Evolutionary conservation across 2,888 invertebrate genomes (phyloP).

Genomic region (Tetheella fluctuosa): DNA sequence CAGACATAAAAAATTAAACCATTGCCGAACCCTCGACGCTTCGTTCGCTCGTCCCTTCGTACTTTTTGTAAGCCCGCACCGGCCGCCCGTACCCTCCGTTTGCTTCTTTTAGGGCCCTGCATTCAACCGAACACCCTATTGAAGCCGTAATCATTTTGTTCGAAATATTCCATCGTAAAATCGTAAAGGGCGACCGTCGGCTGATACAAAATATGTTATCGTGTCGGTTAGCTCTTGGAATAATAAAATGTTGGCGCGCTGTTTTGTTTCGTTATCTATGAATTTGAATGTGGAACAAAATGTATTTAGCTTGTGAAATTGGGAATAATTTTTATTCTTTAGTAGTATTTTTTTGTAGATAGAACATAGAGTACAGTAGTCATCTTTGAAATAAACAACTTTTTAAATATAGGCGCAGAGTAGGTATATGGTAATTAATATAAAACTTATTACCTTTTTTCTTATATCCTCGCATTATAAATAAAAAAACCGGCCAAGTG

Average conservation of each 20-base stretch:
- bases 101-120: conserved; percentile 56
- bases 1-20: conserved; percentile 68
- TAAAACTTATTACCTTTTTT: too few species aligned
- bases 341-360: too few species aligned
- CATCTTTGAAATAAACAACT: too few species aligned
- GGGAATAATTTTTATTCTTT: not conserved
- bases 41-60: conserved; percentile 56
- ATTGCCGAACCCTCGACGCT: conserved; percentile 50
- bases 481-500: too few species aligned
- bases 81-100: conserved; percentile 24
- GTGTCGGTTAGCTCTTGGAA: conserved; percentile 37
- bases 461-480: too few species aligned
- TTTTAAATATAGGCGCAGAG: too few species aligned
- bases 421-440: too few species aligned
- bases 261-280: conserved; percentile 41
- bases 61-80: conserved; percentile 62
- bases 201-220: conserved; percentile 40
- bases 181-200: conserved; percentile 35
- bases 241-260: conserved; percentile 36
- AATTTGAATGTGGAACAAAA: conserved; percentile 36
- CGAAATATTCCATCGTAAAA: conserved; percentile 41
- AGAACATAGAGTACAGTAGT: too few species aligned
- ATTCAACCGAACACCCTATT: conserved; percentile 58
- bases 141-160: conserved; percentile 55
- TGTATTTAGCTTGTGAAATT: conserved; percentile 17